A percentile compares a stretch with the other conserved stretches of the same genome.
Evolutionary conservation across 2,113 vertebrate species (phyloP).

Genomic region (Sebastes fasciatus): DNA sequence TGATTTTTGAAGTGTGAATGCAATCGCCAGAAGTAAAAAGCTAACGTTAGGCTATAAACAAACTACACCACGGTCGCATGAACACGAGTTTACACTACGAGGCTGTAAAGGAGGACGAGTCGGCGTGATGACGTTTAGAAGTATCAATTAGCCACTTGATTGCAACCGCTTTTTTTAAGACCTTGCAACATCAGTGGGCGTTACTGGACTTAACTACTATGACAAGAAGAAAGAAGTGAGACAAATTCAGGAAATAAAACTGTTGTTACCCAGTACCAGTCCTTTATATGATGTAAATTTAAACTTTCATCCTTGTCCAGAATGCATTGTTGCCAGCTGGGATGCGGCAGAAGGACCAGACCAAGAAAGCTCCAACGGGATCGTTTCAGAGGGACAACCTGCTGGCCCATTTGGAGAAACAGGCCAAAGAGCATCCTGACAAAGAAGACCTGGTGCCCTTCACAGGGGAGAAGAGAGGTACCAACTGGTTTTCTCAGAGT

Average conservation of each 20-base stretch:
- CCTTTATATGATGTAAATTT: constrained; percentile 1
- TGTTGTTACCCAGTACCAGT: neutral
- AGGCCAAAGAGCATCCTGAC: constrained; percentile 95
- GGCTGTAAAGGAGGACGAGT: too few relatives aligned
- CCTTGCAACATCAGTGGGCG: too few relatives aligned
- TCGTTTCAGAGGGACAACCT: constrained; percentile 94
- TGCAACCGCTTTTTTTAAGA: too few relatives aligned
- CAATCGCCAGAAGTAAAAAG: too few relatives aligned
- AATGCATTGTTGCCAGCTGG: constrained; percentile 94
- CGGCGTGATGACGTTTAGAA: too few relatives aligned
- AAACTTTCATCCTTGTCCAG: constrained; percentile 72
- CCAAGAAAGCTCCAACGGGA: constrained; percentile 94
- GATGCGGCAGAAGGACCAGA: constrained; percentile 96
- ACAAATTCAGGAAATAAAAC: neutral
- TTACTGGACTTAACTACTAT: neutral
- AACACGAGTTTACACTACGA: too few relatives aligned
- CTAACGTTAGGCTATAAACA: too few relatives aligned
- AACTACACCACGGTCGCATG: too few relatives aligned
- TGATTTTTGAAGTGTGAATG: too few relatives aligned
- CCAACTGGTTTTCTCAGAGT: neutral
- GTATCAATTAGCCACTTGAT: too few relatives aligned
- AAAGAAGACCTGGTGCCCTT: constrained; percentile 95
- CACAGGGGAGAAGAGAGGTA: constrained; percentile 98
- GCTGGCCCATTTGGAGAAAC: constrained; percentile 95
- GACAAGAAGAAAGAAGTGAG: neutral